Percentiles rank a stretch among this genome's conserved stretches.
Evolutionary conservation across 2,797 vertebrate species (phyloP).

Genomic region (Notolepis coatsorum): DNA sequence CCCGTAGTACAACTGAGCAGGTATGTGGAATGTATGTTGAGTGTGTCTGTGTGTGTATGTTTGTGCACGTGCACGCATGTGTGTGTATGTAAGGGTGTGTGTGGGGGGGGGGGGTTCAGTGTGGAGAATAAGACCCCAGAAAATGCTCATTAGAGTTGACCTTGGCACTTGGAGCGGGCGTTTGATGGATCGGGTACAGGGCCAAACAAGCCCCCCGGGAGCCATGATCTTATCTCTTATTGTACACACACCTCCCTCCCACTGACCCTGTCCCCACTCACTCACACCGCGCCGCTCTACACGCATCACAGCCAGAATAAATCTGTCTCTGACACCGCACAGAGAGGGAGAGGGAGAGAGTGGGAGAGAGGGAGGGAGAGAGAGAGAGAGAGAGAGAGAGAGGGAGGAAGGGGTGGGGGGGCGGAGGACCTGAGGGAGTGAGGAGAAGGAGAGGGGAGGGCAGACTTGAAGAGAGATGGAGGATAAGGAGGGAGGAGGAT

Average conservation of each 20-base stretch:
- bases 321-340: constrained; percentile 90
- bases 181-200: constrained; percentile 95
- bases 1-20: constrained; percentile 67
- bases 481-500: constrained; percentile 16
- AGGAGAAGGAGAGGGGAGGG: constrained; percentile 47
- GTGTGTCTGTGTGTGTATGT: constrained; percentile 25
- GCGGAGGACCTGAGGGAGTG: constrained; percentile 60
- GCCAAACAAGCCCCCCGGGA: constrained; percentile 92
- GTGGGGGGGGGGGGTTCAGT: constrained; percentile 53
- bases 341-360: constrained; percentile 34
- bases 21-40: constrained; percentile 68
- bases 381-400: constrained; percentile 6
- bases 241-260: constrained; percentile 86
- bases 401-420: constrained; percentile 1
- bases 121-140: constrained; percentile 86
- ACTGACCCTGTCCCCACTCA: constrained; percentile 55
- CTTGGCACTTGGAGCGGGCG: constrained; percentile 88
- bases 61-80: constrained; percentile 29
- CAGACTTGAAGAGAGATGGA: constrained; percentile 32
- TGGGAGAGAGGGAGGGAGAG: constrained; percentile 16
- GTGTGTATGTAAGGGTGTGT: constrained; percentile 25
- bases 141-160: constrained; percentile 97
- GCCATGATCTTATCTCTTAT: constrained; percentile 92
- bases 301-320: constrained; percentile 91
- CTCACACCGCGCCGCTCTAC: constrained; percentile 77